Evolutionary conservation across 2,797 vertebrate species (phyloP).

Genomic region (Myripristis jacobus): DNA sequence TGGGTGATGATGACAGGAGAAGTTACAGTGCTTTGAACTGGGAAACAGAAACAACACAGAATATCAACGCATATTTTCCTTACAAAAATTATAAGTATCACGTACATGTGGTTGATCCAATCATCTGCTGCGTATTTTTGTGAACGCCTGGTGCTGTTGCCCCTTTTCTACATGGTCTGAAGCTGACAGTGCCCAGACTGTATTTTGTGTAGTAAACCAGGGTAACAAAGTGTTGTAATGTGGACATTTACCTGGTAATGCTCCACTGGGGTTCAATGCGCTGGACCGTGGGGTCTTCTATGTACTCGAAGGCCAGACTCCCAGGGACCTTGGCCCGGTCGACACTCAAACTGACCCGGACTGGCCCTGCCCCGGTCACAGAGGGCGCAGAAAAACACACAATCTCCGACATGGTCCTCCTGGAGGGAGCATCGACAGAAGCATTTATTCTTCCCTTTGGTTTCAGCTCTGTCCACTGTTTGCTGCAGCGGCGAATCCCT

Average conservation of each 20-base stretch:
- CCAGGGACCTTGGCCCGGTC: constrained; percentile 89
- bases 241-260: constrained; percentile 88
- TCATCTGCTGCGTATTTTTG: too few relatives aligned
- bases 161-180: too few relatives aligned
- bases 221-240: too few relatives aligned
- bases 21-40: too few relatives aligned
- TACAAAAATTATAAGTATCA: background rate
- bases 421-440: constrained; percentile 50
- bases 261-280: constrained; percentile 97
- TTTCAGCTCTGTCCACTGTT: constrained; percentile 45
- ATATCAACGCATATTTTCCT: too few relatives aligned
- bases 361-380: constrained; percentile 84
- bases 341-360: constrained; percentile 88
- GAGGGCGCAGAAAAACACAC: constrained; percentile 92
- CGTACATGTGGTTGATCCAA: constrained; percentile 1
- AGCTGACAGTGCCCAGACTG: too few relatives aligned
- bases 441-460: constrained; percentile 53
- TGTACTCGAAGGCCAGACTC: constrained; percentile 91
- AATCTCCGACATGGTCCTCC: constrained; percentile 90
- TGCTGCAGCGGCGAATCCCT: constrained; percentile 44
- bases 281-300: constrained; percentile 93
- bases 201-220: too few relatives aligned
- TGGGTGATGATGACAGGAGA: too few relatives aligned
- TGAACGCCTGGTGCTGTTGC: too few relatives aligned
- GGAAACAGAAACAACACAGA: too few relatives aligned